Evolutionary conservation across 2,113 vertebrate genomes (phyloP), one percentile per base, ranked within the genome.

Genomic region (zebrafish (Danio rerio)): DNA sequence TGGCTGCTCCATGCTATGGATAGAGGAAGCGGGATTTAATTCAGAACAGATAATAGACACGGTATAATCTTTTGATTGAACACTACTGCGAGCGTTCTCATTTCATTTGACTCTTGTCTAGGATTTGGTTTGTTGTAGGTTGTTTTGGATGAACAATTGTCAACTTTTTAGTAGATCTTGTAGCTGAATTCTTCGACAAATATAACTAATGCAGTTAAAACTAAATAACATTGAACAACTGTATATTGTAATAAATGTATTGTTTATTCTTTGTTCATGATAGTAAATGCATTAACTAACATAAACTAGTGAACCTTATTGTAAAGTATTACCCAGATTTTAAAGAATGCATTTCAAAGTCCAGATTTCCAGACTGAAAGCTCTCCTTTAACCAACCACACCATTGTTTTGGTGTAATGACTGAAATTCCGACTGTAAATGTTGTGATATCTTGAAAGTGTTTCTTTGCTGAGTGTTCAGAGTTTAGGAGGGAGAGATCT

Each of bases 1-100:
- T 45, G 59, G 31, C 62, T 55, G 61, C 77, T 68, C 16, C 49
- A 61, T 7, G 20, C 58, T 40, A 20, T 18, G 8, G 21, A 40
- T n/a, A 53, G 47, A 79, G 62, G 76, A 78, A 78, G 31, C 53
- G 47, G n/a, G 77, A 3, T 55, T 79, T 68, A 13, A 52, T 79
- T 68, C 61, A 55, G 21, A 78, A 12, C 9, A n/a, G 59, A 65
- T 18, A 10, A 45, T 49, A 61, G 15, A 56, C 13, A n/a, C 9
- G 7, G 4, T 70, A 18, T 20, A 6, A 11, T 7, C 21, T 73
- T 55, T 73, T 10, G 52, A 66, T 66, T 66, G 2, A 56, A 9
- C 20, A 42, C 20, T 15, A 76, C 55, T 21, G 73, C 56, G 6
- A 59, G 21, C 21, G 7, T 52, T 73, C 50, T 73, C 20, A 9